Evolutionary conservation across 2,113 vertebrate species (phyloP), one percentile per base, ranked within the genome.

Genomic region (Clinocottus analis): DNA sequence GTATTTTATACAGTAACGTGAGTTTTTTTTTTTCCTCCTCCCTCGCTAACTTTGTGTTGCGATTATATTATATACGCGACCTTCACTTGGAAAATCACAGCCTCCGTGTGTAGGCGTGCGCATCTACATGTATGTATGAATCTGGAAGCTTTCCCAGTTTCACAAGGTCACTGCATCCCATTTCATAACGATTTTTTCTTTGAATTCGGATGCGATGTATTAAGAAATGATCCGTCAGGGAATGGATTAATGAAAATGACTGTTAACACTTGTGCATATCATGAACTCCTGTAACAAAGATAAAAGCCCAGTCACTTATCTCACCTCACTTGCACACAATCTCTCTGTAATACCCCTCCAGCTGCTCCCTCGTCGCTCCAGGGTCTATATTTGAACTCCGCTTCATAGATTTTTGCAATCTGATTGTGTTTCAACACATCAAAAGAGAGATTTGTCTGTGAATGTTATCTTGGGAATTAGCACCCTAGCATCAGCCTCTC

Each of bases 391-490:
- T 86, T 88, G 82, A 90, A 89, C 87, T 70, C 62, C 55, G 84
- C 85, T 86, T 84, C 79, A 81, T 64, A 84, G 85, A 84, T 80
- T 83, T 75, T 51, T 83, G 69, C 72, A 81, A 84, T 87, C 83
- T 87, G 85, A 88, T 89, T 89, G 75, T 78, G 84, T 90, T 90
- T 81, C 80, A 80, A 1, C 84, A 65, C 89, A 90, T 92, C 85
- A 90, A 83, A 91, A 87, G 81, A 85, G 77, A 88, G 89, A 89
- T 91, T 90, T 91, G 89, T 89, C 85, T 74, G 79, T 89, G 82
- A 89, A 87, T 87, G 87, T 91, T 89, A 91, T 93, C 89, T 90
- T 31, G 86, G 83, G 89, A 90, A 89, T 93, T 89, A 87, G 85
- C 87, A 79, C 72, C 81, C 83, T 80, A 59, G 27, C 89, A 70